Conservation (phyloP, 2,888 invertebrate genomes). For the Andrena bicolor region DNA sequence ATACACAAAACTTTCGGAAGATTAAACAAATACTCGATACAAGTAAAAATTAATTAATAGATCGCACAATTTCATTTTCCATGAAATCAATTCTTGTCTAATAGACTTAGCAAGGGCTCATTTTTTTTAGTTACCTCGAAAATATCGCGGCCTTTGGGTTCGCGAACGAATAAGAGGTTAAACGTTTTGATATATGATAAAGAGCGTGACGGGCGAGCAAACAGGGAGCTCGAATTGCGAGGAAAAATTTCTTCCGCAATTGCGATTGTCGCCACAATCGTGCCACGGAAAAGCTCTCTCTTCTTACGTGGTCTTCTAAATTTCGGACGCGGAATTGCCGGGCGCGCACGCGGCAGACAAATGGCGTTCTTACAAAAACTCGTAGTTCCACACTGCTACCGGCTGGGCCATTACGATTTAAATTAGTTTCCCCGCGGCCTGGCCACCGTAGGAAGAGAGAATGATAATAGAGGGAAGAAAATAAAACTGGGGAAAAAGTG, state of each 20-base stretch:
- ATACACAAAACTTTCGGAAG: too few relatives aligned
- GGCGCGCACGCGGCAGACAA: conserved; percentile 60
- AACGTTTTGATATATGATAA: background rate
- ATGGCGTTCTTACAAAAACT: conserved; percentile 70
- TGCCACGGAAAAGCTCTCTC: conserved; percentile 10
- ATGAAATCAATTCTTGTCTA: background rate
- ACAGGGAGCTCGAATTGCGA: background rate
- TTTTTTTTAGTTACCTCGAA: too few relatives aligned
- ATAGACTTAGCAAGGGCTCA: too few relatives aligned
- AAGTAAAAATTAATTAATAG: too few relatives aligned
- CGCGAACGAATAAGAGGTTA: background rate
- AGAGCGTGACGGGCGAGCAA: background rate
- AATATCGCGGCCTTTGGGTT: background rate
- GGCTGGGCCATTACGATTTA: conserved; percentile 66
- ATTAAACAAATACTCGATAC: too few relatives aligned
- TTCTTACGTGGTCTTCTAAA: conserved; percentile 62
- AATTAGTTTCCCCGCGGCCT: conserved; percentile 62
- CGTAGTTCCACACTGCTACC: conserved; percentile 53
- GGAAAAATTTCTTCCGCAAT: conserved; percentile 30
- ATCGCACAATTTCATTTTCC: too few relatives aligned
- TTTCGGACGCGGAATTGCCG: conserved; percentile 62
- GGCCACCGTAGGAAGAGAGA: conserved; percentile 33
- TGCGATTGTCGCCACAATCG: conserved; percentile 46
- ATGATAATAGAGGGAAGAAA: conserved; percentile 46
- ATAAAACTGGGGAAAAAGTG: conserved; percentile 50